Conservation (phyloP, 2,888 invertebrate genomes). For the Lysandra bellargus region DNA sequence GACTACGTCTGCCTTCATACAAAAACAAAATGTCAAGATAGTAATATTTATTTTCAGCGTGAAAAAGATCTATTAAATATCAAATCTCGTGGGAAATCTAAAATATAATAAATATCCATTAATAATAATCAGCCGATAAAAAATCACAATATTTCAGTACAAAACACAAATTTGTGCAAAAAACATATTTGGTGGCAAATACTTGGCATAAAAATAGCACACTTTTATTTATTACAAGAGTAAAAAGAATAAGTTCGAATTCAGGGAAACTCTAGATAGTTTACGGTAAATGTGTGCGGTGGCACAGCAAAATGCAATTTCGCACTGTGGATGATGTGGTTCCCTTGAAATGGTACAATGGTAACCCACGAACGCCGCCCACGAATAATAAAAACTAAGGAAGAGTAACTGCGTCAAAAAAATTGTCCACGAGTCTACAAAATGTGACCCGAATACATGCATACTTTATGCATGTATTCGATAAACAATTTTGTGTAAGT, state of each 20-base stretch:
- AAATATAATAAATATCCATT: not conserved
- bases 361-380: no score
- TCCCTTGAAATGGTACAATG: no score
- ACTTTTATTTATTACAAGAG: not conserved
- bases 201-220: not conserved
- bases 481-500: no score
- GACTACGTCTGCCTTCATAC: not conserved
- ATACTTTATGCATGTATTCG: no score
- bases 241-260: not conserved
- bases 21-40: not conserved
- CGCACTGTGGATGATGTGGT: no score
- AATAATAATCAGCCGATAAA: not conserved
- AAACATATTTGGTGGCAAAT: constrained; percentile 2
- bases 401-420: no score
- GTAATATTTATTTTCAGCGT: not conserved
- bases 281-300: no score
- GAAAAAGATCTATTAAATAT: not conserved
- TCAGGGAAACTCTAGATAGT: not conserved
- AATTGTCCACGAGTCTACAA: no score
- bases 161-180: not conserved
- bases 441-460: no score
- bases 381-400: no score
- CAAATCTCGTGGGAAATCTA: not conserved
- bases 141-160: not conserved
- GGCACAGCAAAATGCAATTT: no score